These are phyloP conservation scores for Australoheros facetus DNA, from an alignment of 2,797 vertebrate species.

Conservation along the genomic window DNA sequence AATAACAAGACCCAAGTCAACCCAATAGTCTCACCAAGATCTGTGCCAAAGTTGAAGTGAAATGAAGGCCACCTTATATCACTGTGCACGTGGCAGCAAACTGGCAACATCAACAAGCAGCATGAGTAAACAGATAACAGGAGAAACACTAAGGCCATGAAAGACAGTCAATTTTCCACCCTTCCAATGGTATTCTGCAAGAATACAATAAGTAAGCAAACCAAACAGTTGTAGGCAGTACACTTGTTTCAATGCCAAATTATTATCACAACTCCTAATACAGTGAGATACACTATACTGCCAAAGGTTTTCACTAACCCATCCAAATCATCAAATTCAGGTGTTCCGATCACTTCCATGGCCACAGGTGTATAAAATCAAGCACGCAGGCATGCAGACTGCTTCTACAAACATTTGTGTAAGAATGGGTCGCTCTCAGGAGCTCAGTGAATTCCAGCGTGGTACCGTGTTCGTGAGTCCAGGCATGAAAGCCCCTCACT, in stretches of 20 bases:
- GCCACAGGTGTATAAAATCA: too few species aligned
- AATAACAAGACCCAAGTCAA: conserved; percentile 23
- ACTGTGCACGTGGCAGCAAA: conserved; percentile 38
- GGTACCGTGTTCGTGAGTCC: too few species aligned
- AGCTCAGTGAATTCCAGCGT: too few species aligned
- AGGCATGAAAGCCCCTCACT: too few species aligned
- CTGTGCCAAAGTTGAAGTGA: conserved; percentile 32
- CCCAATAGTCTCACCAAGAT: conserved; percentile 24
- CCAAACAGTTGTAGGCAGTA: neutral
- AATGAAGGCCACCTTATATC: conserved; percentile 43
- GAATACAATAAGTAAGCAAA: neutral
- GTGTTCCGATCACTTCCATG: too few species aligned
- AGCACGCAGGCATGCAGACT: too few species aligned
- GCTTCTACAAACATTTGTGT: too few species aligned
- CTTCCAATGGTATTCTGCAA: conserved; percentile 12
- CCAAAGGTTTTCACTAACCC: too few species aligned
- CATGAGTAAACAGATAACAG: conserved; percentile 41
- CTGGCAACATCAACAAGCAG: conserved; percentile 48
- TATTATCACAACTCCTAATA: neutral
- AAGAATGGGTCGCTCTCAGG: too few species aligned
- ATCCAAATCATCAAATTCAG: too few species aligned
- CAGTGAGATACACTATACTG: conserved; percentile 3
- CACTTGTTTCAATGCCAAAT: neutral
- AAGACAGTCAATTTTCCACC: neutral
- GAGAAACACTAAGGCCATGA: conserved; percentile 12